Evolutionary conservation across 2,888 invertebrate species (phyloP), one percentile per base, ranked within the genome.

Genomic region (Chesias legatella): DNA sequence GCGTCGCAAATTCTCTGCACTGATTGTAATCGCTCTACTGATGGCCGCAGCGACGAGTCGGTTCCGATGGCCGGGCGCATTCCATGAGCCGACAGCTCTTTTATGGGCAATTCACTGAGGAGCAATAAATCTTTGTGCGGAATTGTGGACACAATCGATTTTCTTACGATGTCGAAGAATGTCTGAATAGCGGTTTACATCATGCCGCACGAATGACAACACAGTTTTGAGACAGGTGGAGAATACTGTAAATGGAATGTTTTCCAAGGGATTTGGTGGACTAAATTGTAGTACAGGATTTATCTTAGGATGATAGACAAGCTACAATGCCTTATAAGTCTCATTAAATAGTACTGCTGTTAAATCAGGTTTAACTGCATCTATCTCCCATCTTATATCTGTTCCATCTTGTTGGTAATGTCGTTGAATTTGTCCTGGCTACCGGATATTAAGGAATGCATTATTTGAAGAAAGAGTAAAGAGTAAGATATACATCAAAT

Each of bases 91-190:
- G 39, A 54, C 51, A 45, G 47, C 51, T 53, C 60, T 57, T 67
- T 66, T 69, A 71, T 65, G 58, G 66, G 45, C 56, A 56, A 56
- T 55, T 56, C 47, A 50, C 52, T 43, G 35, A 43, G 13, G 5
- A 5, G 49, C 49, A 44, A 54, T 54, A 54, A 55, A 52, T 47
- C 45, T 37, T 44, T n/a, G 20, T 17, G 34, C 37, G 33, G 36
- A 28, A 44, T 43, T 43, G 40, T 43, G 32, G 35, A 33, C 35
- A 50, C 48, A 55, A 55, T 50, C 52, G 48, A 55, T 55, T 55
- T 50, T 43, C 52, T 48, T 48, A 48, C 36, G 42, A 42, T 40
- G 42, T 41, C 25, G 37, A 55, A 39, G 55, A 52, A 55, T 52
- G 50, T 35, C 38, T 42, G 41, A 45, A 50, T 52, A 54, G 42